phyloP scores from a whole-genome alignment of 2,888 invertebrate genomes.

The Microctonus hyperodae region DNA sequence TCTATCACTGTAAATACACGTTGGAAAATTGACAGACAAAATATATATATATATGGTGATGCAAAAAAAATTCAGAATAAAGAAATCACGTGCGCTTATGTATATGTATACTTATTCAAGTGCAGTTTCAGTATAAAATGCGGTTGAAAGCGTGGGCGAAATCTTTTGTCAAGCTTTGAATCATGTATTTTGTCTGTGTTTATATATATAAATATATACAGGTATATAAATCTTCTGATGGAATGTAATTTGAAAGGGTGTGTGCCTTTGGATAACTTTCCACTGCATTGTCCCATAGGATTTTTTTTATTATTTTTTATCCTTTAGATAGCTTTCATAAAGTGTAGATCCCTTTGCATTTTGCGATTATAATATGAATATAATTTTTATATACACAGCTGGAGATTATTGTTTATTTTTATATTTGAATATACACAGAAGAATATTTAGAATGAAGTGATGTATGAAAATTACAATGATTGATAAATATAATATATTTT shows the following conservation, averaged over 20 bases:
- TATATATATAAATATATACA: slow-evolving; percentile 5
- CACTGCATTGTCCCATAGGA: slow-evolving; percentile 27
- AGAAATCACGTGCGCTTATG: slow-evolving; percentile 10
- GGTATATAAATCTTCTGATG: slow-evolving; percentile 23
- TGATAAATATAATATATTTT: too few species aligned
- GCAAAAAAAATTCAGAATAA: neutral
- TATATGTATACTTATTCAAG: neutral
- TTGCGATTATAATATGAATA: neutral
- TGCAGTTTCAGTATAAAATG: slow-evolving; percentile 20
- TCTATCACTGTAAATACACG: neutral
- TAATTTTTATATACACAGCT: neutral
- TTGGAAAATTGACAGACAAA: neutral
- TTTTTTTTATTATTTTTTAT: slow-evolving; percentile 1
- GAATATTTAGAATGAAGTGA: neutral
- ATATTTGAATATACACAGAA: too few species aligned
- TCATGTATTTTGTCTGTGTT: slow-evolving; percentile 8
- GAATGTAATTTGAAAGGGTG: slow-evolving; percentile 35
- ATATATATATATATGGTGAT: neutral
- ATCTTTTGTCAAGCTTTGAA: slow-evolving; percentile 34
- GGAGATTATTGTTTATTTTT: too few species aligned
- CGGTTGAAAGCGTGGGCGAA: slow-evolving; percentile 12
- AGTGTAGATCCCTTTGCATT: neutral
- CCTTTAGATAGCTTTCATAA: slow-evolving; percentile 14
- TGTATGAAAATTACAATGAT: neutral
- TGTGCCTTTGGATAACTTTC: slow-evolving; percentile 30